Evolutionary conservation across 2,113 vertebrate genomes (phyloP), one percentile per base, ranked within the genome.

Genomic region (Lagopus muta): DNA sequence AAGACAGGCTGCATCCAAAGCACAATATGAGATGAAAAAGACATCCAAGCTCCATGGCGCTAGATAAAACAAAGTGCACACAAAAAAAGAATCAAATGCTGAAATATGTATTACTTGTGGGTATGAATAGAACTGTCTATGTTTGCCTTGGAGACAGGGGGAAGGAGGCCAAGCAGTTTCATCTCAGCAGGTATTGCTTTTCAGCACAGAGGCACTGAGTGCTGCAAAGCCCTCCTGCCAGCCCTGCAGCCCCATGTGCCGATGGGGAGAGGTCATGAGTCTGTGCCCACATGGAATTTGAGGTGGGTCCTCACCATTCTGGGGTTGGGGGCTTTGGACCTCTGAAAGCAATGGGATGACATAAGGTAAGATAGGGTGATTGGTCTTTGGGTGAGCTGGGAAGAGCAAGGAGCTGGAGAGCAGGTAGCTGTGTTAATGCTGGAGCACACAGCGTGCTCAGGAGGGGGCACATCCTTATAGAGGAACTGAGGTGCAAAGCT

Each of bases 131-230:
- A 92, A 61, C 28, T 48, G 88, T 38, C 88, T 94, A 15, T 93
- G 93, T 96, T 95, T 95, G 93, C 88, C 86, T 95, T 96, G 93
- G 93, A 95, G 93, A 71, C 50, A 4, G 72, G 84, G 57, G 77
- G 45, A 84, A 70, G 75, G 92, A 90, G 89, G 92, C 88, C 90
- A 71, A 47, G 42, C 2, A 64, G 77, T 89, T 95, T 95, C 22
- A 96, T 88, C 94, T 94, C 95, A 96, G 96, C 93, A 94, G 94
- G 96, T 91, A 60, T 11, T 90, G 88, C 90, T 91, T 89, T 91
- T 36, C 89, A 95, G 96, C 28, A 65, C 77, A 25, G 89, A 82
- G 81, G 32, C 42, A 36, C 55, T 74, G 48, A 92, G 81, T 2
- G 36, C 78, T 78, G n/a, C 43, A 8, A 66, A 90, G 82, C 11